Evolutionary conservation across 2,113 vertebrate species (phyloP).

Genomic region (Rhabdornis inornatus): DNA sequence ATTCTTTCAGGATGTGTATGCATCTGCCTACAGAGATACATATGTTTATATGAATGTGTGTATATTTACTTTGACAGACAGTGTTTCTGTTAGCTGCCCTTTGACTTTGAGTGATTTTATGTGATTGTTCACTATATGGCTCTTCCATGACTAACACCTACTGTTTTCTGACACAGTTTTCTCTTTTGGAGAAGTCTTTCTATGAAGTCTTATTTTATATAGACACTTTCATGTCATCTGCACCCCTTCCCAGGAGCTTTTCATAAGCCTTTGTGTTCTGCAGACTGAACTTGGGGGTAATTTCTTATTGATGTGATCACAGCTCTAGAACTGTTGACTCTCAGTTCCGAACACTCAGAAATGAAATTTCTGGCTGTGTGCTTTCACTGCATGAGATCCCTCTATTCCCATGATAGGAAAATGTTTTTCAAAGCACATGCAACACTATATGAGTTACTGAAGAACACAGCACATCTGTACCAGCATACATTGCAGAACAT

Average conservation of each 20-base stretch:
- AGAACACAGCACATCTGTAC: background rate
- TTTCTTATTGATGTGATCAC: background rate
- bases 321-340: background rate
- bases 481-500: background rate
- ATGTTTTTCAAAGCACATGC: background rate
- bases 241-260: background rate
- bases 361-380: background rate
- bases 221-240: background rate
- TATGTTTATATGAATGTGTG: background rate
- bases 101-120: background rate
- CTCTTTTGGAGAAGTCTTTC: background rate
- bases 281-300: background rate
- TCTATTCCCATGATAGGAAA: background rate
- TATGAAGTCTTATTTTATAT: background rate
- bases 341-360: background rate
- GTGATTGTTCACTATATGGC: background rate
- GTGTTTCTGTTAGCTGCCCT: background rate
- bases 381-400: background rate
- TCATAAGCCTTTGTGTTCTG: background rate
- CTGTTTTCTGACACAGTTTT: background rate
- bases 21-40: background rate
- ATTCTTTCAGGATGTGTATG: background rate
- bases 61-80: background rate
- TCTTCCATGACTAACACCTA: background rate
- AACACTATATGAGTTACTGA: background rate